These are phyloP conservation scores for Eutolmus rufibarbis DNA, from an alignment of 2,888 invertebrate species.

Conservation along the genomic window DNA sequence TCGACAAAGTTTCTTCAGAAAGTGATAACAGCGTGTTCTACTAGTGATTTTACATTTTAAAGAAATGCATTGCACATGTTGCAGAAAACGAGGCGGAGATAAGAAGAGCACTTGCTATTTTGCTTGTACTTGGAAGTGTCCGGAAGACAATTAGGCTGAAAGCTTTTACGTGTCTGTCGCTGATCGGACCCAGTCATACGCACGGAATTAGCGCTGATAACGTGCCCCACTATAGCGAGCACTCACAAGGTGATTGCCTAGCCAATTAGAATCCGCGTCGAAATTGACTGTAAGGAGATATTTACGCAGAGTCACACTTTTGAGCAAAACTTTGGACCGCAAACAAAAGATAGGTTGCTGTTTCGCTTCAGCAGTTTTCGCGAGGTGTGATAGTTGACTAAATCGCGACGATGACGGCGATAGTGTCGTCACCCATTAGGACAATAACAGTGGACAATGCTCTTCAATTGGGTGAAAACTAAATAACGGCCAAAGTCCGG, in stretches of 20 bases:
- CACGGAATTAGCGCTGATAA: not conserved
- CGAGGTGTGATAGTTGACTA: not conserved
- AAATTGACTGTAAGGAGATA: not conserved
- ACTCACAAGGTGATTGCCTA: not conserved
- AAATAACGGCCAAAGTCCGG: not conserved
- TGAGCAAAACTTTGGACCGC: not conserved
- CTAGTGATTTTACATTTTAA: not conserved
- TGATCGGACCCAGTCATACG: not conserved
- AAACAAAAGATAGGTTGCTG: not conserved
- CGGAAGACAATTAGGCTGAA: not conserved
- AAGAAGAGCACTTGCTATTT: not conserved
- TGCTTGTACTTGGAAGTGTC: not conserved
- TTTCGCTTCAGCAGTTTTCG: not conserved
- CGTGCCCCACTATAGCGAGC: not conserved
- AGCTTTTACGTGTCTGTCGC: not conserved
- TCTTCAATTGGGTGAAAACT: not conserved
- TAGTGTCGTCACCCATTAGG: not conserved
- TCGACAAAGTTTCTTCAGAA: not conserved
- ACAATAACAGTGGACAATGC: not conserved
- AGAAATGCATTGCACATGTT: not conserved
- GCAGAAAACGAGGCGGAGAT: not conserved
- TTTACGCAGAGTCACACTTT: slow-evolving; percentile 20
- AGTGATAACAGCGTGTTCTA: not conserved
- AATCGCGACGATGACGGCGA: not conserved
- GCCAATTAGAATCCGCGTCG: not conserved